Evolutionary conservation across 2,888 invertebrate genomes (phyloP), one percentile per base, ranked within the genome.

Genomic region (Mycogona germanica): DNA sequence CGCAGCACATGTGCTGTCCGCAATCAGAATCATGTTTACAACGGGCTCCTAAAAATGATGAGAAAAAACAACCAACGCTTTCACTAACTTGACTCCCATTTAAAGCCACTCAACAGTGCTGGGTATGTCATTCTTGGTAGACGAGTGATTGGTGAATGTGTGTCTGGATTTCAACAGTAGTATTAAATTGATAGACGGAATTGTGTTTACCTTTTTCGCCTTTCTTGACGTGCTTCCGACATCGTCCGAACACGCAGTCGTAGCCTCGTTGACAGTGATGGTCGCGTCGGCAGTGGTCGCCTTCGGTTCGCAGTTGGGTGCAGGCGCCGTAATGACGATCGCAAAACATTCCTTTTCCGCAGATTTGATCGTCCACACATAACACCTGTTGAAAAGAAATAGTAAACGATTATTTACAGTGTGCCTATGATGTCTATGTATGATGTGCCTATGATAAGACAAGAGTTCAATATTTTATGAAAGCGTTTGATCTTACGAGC

Each of bases 11-110:
- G 21, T 50, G 55, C 6, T 53, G 12, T 7, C 56, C 58, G 47
- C 66, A 66, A 44, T 66, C 65, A 6, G 40, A n/a, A 32, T 63
- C 62, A 21, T 42, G 44, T 25, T 53, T 52, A 49, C 66, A 66
- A 23, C 64, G 57, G 25, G 66, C 58, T 17, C 64, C 63, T 63
- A 30, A 2, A 60, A 47, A 28, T n/a, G 1, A 47, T 51, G n/a
- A 28, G 37, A 48, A 53, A 32, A 21, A 44, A 44, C 3, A 25
- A 5, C 26, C 26, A 44, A 23, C 35, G 35, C 35, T 32, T 32
- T 32, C 9, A 32, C n/a, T 35, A 14, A 12, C n/a, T 35, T 12
- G 41, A 41, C 41, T 19, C 41, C 9, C 9, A 12, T 7, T 9
- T 41, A 9, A 12, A 9, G 9, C 12, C 41, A 41, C 7, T 7